Evolutionary conservation across 2,888 invertebrate species (phyloP).

Genomic region (Heliconius erato): DNA sequence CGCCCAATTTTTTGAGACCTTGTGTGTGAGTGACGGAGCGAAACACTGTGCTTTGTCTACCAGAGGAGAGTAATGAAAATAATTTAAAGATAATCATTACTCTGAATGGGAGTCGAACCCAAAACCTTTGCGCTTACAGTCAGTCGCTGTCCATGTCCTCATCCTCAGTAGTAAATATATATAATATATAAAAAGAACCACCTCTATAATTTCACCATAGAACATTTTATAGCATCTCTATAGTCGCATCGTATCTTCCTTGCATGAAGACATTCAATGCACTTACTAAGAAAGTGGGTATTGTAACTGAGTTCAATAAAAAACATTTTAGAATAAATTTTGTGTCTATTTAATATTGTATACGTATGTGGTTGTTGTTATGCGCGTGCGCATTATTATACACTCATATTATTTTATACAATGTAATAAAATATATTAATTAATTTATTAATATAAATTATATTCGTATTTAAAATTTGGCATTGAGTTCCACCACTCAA

Average conservation of each 20-base stretch:
- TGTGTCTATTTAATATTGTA: not conserved
- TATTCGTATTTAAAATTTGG: too few relatives aligned
- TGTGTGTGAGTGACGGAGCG: too few relatives aligned
- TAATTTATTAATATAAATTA: too few relatives aligned
- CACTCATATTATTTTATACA: too few relatives aligned
- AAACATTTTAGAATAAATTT: not conserved
- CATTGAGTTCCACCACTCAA: not conserved
- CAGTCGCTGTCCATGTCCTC: too few relatives aligned
- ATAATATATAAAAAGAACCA: not conserved
- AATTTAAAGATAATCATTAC: too few relatives aligned
- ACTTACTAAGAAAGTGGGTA: conserved; percentile 13
- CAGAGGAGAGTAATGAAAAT: too few relatives aligned
- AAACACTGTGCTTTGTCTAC: too few relatives aligned
- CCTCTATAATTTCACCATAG: not conserved
- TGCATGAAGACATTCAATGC: conserved; percentile 27
- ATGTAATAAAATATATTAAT: not conserved
- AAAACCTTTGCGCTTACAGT: too few relatives aligned
- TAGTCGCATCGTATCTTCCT: conserved; percentile 21
- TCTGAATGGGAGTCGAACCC: too few relatives aligned
- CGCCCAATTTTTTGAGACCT: too few relatives aligned
- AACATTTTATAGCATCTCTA: conserved; percentile 14
- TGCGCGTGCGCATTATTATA: not conserved
- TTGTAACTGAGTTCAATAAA: conserved; percentile 14
- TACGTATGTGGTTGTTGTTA: not conserved
- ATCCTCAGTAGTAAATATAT: not conserved